phyloP scores from a whole-genome alignment of 1,140 invertebrate species.

The Euschistus heros region DNA sequence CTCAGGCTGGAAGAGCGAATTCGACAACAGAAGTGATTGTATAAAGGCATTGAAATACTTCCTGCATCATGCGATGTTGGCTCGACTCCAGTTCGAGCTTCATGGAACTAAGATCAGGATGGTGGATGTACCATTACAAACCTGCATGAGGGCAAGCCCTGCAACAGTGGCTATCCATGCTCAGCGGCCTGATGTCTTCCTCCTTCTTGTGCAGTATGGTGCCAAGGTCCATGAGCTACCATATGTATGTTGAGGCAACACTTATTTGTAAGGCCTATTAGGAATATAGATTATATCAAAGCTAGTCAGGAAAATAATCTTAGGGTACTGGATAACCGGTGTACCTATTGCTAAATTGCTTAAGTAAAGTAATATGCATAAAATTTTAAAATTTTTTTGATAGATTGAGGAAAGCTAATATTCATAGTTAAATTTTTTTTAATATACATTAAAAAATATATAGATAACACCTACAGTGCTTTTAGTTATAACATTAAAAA shows the following conservation, averaged over 20 bases:
- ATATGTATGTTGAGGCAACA: background rate
- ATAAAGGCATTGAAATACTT: constrained; percentile 61
- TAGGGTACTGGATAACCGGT: background rate
- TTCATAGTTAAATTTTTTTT: too few relatives aligned
- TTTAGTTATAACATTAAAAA: too few relatives aligned
- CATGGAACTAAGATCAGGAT: constrained; percentile 42
- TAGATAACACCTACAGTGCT: too few relatives aligned
- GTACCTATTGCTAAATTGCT: background rate
- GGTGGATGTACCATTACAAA: constrained; percentile 67
- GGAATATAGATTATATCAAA: background rate
- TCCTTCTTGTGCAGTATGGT: constrained; percentile 59
- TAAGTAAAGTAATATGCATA: too few relatives aligned
- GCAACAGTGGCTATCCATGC: constrained; percentile 58
- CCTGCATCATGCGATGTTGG: constrained; percentile 55
- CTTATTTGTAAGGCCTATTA: background rate
- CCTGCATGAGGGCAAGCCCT: constrained; percentile 55
- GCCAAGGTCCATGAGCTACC: constrained; percentile 39
- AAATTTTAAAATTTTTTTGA: too few relatives aligned
- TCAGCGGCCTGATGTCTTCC: constrained; percentile 55
- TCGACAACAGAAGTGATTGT: constrained; percentile 60
- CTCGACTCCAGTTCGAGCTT: constrained; percentile 39
- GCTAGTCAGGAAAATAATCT: background rate
- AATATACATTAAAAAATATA: too few relatives aligned
- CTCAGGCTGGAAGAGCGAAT: constrained; percentile 74
- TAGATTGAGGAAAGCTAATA: too few relatives aligned